Base-by-base conservation (phyloP, 2,113 vertebrate species). In the Falcunculus frontatus region DNA sequence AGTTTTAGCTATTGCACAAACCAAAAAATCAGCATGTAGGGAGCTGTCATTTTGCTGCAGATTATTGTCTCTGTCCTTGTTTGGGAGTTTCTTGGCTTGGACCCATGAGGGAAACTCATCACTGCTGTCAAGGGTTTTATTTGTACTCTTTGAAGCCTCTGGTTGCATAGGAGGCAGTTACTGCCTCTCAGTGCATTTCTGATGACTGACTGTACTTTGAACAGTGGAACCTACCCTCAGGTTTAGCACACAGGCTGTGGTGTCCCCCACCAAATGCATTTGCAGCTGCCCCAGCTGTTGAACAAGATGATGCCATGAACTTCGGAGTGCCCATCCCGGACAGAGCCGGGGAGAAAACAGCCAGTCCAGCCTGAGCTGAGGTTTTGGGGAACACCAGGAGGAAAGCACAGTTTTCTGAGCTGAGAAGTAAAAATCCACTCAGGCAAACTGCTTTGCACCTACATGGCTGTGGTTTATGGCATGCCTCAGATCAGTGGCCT, bases 301-400 rank as follows among this genome's bases (percentile, higher is more conserved):
- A 55, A 35, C 7, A n/a, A 16, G 46, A 21, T 4, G 6, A 9
- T 33, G 3, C 25, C 6, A 13, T 26, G n/a, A 33, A 20, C n/a
- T 11, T 52, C 2, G 5, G 50, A 62, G 64, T 22, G n/a, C 59
- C 16, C 19, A 13, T 17, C 18, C 49, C 1, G 0, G 8, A n/a
- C 7, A 30, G 49, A 76, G 39, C 33, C 1, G 1, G 27, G 55
- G 19, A 27, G 33, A 63, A 69, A 80, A 16, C 49, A 92, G 39
- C 57, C 41, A 30, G 17, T 63, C 26, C 49, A 68, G 11, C 70
- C 32, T 0, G 0, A 49, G 16, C 44, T 1, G 2, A 41, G 17
- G 2, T 41, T 27, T 72, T 9, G 39, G 59, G 53, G 16, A 65
- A 19, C 27, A 64, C 3, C 7, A 21, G 74, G 41, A 67, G 32